phyloP scores from a whole-genome alignment of 2,797 vertebrate species.

The Clarias fuscus region DNA sequence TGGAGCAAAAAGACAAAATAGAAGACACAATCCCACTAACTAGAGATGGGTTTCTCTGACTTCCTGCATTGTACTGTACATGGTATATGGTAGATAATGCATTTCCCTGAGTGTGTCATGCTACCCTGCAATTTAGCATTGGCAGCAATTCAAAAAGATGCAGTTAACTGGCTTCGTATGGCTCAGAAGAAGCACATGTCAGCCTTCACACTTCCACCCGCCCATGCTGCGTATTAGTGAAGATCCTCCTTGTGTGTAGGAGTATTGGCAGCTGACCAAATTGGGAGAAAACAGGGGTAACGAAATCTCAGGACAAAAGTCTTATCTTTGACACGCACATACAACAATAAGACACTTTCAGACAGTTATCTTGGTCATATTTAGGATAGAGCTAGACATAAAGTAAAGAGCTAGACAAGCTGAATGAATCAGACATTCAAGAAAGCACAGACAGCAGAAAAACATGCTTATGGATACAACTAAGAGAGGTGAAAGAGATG shows the following conservation, averaged over 20 bases:
- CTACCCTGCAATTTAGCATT: neutral
- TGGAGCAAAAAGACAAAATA: no score
- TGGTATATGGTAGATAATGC: neutral
- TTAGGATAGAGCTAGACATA: slow-evolving; percentile 55
- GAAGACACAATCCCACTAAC: neutral
- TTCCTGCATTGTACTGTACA: neutral
- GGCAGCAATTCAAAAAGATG: neutral
- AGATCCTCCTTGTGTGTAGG: neutral
- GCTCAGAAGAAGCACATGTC: neutral
- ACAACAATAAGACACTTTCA: slow-evolving; percentile 29
- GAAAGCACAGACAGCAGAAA: slow-evolving; percentile 41
- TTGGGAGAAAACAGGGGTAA: neutral
- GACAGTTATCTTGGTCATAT: slow-evolving; percentile 47
- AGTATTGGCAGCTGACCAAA: neutral
- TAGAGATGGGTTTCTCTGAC: neutral
- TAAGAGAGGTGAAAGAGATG: slow-evolving; percentile 62
- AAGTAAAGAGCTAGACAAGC: slow-evolving; percentile 47
- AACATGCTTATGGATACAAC: slow-evolving; percentile 62
- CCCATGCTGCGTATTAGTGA: neutral
- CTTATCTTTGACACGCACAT: slow-evolving; percentile 63
- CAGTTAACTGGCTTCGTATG: neutral
- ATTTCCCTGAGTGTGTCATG: neutral
- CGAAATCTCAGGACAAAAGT: slow-evolving; percentile 55
- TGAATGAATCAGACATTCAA: slow-evolving; percentile 55
- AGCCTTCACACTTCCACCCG: neutral